Conservation (phyloP, 2,113 vertebrate genomes). For the Cheirogaleus medius region DNA sequence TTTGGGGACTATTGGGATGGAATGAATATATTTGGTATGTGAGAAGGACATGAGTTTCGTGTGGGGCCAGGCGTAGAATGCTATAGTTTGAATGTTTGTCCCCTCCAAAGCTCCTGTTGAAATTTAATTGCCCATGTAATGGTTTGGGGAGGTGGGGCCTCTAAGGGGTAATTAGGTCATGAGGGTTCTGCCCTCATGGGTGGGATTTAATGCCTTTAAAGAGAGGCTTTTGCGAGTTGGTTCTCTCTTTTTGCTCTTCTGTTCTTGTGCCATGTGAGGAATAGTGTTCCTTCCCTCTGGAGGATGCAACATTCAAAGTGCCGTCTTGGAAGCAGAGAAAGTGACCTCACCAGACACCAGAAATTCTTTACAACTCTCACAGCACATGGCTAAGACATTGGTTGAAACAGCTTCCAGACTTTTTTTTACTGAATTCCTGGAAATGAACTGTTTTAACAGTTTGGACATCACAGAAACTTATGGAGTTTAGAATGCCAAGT, state of each 20-base stretch:
- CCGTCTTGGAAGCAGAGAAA: neutral
- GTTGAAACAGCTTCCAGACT: constrained; percentile 10
- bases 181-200: neutral
- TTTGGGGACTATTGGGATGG: neutral
- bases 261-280: neutral
- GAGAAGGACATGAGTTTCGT: neutral
- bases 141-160: neutral
- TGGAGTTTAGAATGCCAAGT: neutral
- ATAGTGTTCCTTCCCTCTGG: neutral
- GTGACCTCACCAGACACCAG: neutral
- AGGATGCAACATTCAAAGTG: neutral
- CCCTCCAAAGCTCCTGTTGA: neutral
- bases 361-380: neutral
- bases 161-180: neutral
- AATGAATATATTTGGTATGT: neutral
- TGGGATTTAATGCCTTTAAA: neutral
- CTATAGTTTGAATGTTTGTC: neutral
- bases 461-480: constrained; percentile 5
- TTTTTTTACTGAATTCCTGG: constrained; percentile 23
- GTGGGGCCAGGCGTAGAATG: neutral
- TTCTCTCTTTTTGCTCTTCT: neutral
- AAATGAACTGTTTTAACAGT: neutral
- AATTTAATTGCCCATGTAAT: neutral
- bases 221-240: neutral
- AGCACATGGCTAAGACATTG: neutral